Base-by-base conservation (phyloP, 2,888 invertebrate species). In the Scaeva pyrastri region DNA sequence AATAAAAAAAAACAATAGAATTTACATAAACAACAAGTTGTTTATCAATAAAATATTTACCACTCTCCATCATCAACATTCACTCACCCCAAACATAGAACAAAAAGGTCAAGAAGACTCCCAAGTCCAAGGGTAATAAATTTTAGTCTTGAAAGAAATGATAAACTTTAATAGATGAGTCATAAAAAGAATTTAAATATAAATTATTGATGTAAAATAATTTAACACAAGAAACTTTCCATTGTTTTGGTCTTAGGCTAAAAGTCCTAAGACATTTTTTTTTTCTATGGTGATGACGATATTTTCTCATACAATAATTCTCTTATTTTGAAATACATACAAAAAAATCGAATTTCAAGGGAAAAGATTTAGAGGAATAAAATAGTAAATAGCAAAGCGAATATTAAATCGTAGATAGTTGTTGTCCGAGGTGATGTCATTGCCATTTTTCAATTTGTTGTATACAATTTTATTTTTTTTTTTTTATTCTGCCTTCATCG, bases 381-480 rank as follows among this genome's bases (percentile, higher is more conserved):
- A n/a, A n/a, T n/a, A n/a, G n/a, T n/a, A n/a, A n/a, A n/a, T n/a
- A 2, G 5, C 50, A 50, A 21, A 50, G 21, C 21, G 21, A 50
- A 50, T 50, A 21, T 21, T 12, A 14, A 48, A 31, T 43, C n/a
- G 3, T 21, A 58, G 43, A 43, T 48, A 36, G 19, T 64, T 31
- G 19, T 16, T 43, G 64, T 52, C 23, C 1, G 5, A 2, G 50
- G 58, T 84, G 84, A 84, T 84, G 84, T 84, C 79, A 84, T 52
- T 84, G 80, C 80, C 79, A 84, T 52, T 14, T 70, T 16, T 55
- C 56, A 21, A 26, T 70, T 78, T 83, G 58, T 75, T 75, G 75
- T 79, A 31, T 31, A 31, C 5, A 31, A 19, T 39, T 48, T 41
- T 6, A 26, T 1, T 26, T 23, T 23, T 41, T 11, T 48, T 66